Percentiles rank a stretch among this genome's conserved stretches.
phyloP scores from a whole-genome alignment of 2,113 vertebrate species.

The Addax nasomaculatus region DNA sequence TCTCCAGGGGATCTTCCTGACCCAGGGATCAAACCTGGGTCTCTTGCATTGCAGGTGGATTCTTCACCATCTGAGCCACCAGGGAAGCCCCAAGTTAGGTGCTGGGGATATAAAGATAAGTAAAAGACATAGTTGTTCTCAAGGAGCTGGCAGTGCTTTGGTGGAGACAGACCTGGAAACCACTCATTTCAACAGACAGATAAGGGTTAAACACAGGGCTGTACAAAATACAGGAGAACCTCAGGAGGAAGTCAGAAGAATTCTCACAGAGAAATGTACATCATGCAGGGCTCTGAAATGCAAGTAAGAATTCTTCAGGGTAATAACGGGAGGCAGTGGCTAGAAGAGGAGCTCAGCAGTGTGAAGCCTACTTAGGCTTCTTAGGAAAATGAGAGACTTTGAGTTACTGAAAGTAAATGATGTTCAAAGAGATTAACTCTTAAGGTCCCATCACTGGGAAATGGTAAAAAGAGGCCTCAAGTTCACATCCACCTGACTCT shows the following conservation, averaged over 20 bases:
- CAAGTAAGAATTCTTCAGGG: background rate
- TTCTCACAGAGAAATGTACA: background rate
- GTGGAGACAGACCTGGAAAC: background rate
- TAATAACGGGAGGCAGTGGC: background rate
- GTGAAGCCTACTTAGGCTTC: background rate
- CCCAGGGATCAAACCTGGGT: background rate
- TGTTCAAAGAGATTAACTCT: background rate
- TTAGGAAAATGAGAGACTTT: background rate
- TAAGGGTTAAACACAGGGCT: background rate
- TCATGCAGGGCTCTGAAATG: background rate
- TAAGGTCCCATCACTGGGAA: background rate
- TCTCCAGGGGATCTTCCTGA: background rate
- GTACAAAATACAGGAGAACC: background rate
- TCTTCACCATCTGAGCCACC: background rate
- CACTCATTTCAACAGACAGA: background rate
- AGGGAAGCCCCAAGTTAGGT: background rate
- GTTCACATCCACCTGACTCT: background rate
- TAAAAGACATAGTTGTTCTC: background rate
- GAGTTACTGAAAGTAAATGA: background rate
- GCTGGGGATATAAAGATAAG: background rate
- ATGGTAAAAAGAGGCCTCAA: background rate
- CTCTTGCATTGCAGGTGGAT: background rate
- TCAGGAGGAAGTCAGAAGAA: background rate
- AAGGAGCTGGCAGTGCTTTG: background rate
- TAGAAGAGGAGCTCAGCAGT: background rate